A percentile compares a stretch with the other conserved stretches of the same genome.
Conservation (phyloP, 2,888 invertebrate species). For the Brassicogethes aeneus region DNA sequence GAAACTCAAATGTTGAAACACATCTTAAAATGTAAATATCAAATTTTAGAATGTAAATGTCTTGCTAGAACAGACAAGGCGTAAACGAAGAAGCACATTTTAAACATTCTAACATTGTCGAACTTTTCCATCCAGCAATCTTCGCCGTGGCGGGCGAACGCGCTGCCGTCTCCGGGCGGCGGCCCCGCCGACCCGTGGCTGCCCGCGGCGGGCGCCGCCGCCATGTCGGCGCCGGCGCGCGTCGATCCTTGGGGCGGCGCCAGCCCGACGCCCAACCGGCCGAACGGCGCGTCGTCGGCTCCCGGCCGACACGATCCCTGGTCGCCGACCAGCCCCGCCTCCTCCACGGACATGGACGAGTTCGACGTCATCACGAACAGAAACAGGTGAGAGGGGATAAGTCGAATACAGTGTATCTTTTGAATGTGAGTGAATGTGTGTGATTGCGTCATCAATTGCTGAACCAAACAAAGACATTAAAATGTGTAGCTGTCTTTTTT, state of each 20-base stretch:
- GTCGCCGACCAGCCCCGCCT: slow-evolving; percentile 40
- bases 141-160: slow-evolving; percentile 49
- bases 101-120: no score
- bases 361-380: slow-evolving; percentile 81
- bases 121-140: slow-evolving; percentile 31
- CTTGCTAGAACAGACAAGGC: no score
- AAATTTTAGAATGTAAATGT: no score
- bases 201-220: slow-evolving; percentile 27
- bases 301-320: slow-evolving; percentile 41
- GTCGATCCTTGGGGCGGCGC: slow-evolving; percentile 24
- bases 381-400: slow-evolving; percentile 37
- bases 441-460: slow-evolving; percentile 9
- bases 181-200: slow-evolving; percentile 52
- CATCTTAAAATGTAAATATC: no score
- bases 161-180: slow-evolving; percentile 29
- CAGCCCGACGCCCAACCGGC: slow-evolving; percentile 33
- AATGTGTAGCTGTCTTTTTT: no score
- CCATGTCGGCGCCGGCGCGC: slow-evolving; percentile 10
- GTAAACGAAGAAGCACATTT: no score
- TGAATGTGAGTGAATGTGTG: slow-evolving; percentile 1
- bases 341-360: slow-evolving; percentile 71
- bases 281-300: slow-evolving; percentile 7
- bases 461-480: no score
- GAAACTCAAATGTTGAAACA: no score
- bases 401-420: no score